Percentiles rank a stretch among this genome's conserved stretches.
Evolutionary conservation across 1,140 invertebrate species (phyloP).

Genomic region (Galleria mellonella): DNA sequence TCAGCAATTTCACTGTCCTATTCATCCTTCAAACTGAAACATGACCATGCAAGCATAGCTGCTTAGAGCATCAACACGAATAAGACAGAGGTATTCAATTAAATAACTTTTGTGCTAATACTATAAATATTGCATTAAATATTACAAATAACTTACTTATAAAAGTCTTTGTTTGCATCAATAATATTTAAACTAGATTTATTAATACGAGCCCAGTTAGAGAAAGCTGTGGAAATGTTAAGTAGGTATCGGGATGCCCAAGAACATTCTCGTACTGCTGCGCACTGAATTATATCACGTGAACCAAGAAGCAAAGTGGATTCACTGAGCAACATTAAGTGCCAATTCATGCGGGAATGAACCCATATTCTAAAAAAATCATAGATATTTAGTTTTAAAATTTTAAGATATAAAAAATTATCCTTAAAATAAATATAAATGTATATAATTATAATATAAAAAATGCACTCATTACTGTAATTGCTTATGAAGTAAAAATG

Average conservation of each 20-base stretch:
- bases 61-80: too few relatives aligned
- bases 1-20: too few relatives aligned
- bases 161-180: slow-evolving; percentile 43
- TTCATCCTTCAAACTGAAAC: too few relatives aligned
- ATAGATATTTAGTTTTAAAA: too few relatives aligned
- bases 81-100: too few relatives aligned
- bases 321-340: slow-evolving; percentile 40
- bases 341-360: slow-evolving; percentile 48
- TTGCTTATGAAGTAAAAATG: too few relatives aligned
- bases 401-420: neutral
- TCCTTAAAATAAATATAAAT: slow-evolving; percentile 1
- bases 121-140: too few relatives aligned
- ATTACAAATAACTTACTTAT: slow-evolving; percentile 24
- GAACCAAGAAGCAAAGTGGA: slow-evolving; percentile 41
- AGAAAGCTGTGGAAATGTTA: slow-evolving; percentile 34
- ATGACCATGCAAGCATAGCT: too few relatives aligned
- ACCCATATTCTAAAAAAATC: slow-evolving; percentile 44
- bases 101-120: too few relatives aligned
- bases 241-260: slow-evolving; percentile 43
- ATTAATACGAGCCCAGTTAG: slow-evolving; percentile 33
- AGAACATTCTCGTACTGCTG: slow-evolving; percentile 45
- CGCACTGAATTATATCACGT: slow-evolving; percentile 34
- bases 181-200: slow-evolving; percentile 25
- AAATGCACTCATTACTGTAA: too few relatives aligned
- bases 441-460: too few relatives aligned